A percentile compares a stretch with the other conserved stretches of the same genome.
phyloP scores from a whole-genome alignment of 2,888 invertebrate species.

The Sarcophaga variegata region DNA sequence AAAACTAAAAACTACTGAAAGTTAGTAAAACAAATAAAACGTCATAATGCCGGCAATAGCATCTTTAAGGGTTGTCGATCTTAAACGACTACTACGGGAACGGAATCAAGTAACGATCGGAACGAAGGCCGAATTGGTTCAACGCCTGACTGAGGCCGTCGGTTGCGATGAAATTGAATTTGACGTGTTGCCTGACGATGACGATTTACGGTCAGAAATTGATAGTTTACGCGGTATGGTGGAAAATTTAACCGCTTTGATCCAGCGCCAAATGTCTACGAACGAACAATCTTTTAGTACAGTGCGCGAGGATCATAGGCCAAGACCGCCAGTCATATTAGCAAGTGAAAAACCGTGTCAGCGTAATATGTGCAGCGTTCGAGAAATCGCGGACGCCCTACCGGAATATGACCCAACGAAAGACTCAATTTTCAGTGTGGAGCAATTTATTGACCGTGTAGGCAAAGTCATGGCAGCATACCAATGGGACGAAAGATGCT shows the following conservation, averaged over 20 bases:
- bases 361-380: no score
- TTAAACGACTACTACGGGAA: constrained; percentile 16
- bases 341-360: no score
- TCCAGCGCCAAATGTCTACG: background rate
- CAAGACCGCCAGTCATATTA: background rate
- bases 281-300: background rate
- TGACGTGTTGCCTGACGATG: background rate
- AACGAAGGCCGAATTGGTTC: constrained; percentile 32
- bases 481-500: constrained; percentile 42
- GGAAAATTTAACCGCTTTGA: background rate
- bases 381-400: no score
- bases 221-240: constrained; percentile 24
- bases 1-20: no score
- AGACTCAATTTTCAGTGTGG: constrained; percentile 7
- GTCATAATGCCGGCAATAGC: background rate
- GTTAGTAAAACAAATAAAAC: background rate
- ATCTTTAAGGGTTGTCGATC: background rate
- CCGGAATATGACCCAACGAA: no score
- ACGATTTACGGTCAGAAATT: constrained; percentile 27
- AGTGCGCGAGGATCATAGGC: background rate
- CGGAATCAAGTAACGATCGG: constrained; percentile 3
- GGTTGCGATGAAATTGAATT: constrained; percentile 28
- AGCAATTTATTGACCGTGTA: constrained; percentile 38
- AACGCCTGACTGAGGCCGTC: constrained; percentile 26
- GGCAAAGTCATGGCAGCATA: constrained; percentile 21